phyloP scores from a whole-genome alignment of 2,797 vertebrate species.

The Buceros bicornis region DNA sequence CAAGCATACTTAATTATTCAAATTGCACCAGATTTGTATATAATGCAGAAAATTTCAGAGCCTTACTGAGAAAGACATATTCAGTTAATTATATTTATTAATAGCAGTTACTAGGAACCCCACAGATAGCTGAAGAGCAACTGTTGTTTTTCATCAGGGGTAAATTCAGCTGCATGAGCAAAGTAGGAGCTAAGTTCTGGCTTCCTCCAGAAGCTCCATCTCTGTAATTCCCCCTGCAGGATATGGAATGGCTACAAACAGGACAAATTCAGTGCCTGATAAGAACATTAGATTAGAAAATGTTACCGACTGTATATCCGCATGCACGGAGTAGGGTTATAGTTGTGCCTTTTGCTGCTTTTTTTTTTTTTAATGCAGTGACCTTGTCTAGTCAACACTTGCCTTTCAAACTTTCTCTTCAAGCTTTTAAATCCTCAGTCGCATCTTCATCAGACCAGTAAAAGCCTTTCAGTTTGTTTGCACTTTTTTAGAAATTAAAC shows the following conservation, averaged over 20 bases:
- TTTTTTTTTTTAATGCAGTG: not conserved
- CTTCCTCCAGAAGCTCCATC: not conserved
- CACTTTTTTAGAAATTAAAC: not conserved
- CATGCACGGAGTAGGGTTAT: not conserved
- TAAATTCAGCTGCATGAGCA: not conserved
- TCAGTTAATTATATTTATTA: not conserved
- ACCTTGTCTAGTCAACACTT: not conserved
- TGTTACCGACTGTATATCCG: not conserved
- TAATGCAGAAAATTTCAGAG: not conserved
- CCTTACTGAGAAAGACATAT: not conserved
- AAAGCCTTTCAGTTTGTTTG: not conserved
- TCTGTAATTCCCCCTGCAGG: not conserved
- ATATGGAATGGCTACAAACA: not conserved
- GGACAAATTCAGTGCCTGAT: not conserved
- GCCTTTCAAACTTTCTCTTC: not conserved
- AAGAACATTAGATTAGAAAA: constrained; percentile 4
- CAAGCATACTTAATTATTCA: not conserved
- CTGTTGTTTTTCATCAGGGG: not conserved
- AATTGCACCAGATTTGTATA: not conserved
- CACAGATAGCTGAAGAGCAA: not conserved
- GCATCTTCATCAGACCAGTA: not conserved
- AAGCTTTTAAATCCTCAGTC: not conserved
- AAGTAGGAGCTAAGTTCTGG: constrained; percentile 6
- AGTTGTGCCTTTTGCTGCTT: not conserved
- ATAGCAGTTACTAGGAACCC: not conserved